Evolutionary conservation across 1,140 invertebrate species (phyloP).

Genomic region (Hydropsyche tenuis): DNA sequence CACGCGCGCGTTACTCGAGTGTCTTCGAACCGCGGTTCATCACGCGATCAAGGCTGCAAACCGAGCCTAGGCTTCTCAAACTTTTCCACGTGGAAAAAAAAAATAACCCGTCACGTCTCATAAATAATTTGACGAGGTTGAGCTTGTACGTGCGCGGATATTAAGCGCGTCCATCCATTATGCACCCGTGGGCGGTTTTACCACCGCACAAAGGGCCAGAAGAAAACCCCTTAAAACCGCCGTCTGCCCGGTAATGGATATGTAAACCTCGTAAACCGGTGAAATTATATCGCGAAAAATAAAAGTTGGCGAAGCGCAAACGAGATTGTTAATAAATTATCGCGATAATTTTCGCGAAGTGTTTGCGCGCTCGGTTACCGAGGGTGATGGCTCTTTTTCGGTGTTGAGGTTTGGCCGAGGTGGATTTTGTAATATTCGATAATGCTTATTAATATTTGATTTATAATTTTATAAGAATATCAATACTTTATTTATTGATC

Average conservation of each 20-base stretch:
- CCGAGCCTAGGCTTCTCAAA: background rate
- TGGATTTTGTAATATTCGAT: too few relatives aligned
- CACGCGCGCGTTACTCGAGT: background rate
- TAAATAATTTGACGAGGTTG: slow-evolving; percentile 9
- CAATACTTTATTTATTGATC: too few relatives aligned
- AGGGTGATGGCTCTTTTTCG: too few relatives aligned
- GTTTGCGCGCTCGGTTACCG: too few relatives aligned
- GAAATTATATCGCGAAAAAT: too few relatives aligned
- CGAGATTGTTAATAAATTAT: too few relatives aligned
- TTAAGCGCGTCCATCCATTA: slow-evolving; percentile 12
- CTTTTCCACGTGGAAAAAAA: background rate
- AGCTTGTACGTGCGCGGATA: background rate
- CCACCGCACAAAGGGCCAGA: background rate
- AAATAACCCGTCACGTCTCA: background rate
- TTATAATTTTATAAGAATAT: too few relatives aligned
- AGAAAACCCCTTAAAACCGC: background rate
- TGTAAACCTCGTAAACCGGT: background rate
- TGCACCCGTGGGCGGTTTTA: slow-evolving; percentile 12
- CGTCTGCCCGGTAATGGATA: background rate
- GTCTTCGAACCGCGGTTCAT: slow-evolving; percentile 20
- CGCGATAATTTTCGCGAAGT: too few relatives aligned
- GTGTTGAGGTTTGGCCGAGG: too few relatives aligned
- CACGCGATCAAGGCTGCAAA: slow-evolving; percentile 11
- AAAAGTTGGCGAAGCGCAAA: too few relatives aligned
- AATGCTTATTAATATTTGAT: too few relatives aligned